Conservation (phyloP, 1,140 invertebrate species). For the Teleogryllus occipitalis region DNA sequence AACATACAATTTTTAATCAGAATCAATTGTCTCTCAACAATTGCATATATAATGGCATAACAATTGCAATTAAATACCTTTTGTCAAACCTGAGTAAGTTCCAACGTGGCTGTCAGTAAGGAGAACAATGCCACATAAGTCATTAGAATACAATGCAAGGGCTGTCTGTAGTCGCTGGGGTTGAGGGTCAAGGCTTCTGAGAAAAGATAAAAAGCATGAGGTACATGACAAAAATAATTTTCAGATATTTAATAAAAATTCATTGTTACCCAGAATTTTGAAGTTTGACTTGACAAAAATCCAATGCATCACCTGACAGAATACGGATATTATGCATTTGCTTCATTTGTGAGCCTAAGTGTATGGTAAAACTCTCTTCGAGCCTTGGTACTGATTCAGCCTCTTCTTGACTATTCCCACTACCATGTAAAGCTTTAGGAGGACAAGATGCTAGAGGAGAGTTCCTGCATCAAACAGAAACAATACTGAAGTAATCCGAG, state of each 20-base stretch:
- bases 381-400: slow-evolving; percentile 39
- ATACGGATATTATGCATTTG: slow-evolving; percentile 96
- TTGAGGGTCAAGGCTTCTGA: slow-evolving; percentile 45
- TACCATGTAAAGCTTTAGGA: slow-evolving; percentile 22
- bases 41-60: too few species aligned
- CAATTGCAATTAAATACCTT: slow-evolving; percentile 43
- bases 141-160: slow-evolving; percentile 85
- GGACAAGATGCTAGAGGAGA: slow-evolving; percentile 21
- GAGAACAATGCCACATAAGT: slow-evolving; percentile 78
- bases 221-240: not conserved
- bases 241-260: not conserved
- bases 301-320: slow-evolving; percentile 74
- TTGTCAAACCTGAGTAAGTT: slow-evolving; percentile 60
- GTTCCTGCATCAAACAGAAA: slow-evolving; percentile 21
- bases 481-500: too few species aligned
- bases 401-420: slow-evolving; percentile 30
- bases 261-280: slow-evolving; percentile 41
- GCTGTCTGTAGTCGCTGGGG: slow-evolving; percentile 85
- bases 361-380: slow-evolving; percentile 96
- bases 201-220: slow-evolving; percentile 22
- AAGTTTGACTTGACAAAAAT: slow-evolving; percentile 65
- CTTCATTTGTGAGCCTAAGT: slow-evolving; percentile 94
- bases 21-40: too few species aligned
- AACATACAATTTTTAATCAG: too few species aligned
- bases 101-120: slow-evolving; percentile 71